These are phyloP conservation scores for Tenthredo distinguenda DNA, from an alignment of 2,888 invertebrate genomes.

Conservation along the genomic window DNA sequence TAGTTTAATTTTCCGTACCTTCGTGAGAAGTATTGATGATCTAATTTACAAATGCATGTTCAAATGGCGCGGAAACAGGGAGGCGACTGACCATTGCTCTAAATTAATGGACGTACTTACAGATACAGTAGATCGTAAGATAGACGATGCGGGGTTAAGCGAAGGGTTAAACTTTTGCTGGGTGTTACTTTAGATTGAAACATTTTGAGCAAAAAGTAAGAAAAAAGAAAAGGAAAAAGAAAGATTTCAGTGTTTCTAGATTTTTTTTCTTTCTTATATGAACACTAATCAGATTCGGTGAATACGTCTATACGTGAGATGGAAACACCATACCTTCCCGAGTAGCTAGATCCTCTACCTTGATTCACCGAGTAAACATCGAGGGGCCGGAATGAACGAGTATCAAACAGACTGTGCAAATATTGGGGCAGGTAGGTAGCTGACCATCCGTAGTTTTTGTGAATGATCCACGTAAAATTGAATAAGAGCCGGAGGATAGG, in stretches of 20 bases:
- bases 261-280: background rate
- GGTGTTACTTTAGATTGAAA: background rate
- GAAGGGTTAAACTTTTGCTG: background rate
- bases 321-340: background rate
- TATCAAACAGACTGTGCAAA: slow-evolving; percentile 26
- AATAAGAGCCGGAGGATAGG: background rate
- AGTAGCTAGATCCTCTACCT: background rate
- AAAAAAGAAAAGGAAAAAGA: too few relatives aligned
- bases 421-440: slow-evolving; percentile 24
- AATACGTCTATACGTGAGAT: background rate
- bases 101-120: background rate
- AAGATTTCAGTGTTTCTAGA: background rate
- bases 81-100: background rate
- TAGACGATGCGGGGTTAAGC: background rate
- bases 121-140: background rate
- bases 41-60: background rate
- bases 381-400: background rate
- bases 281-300: background rate
- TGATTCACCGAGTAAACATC: slow-evolving; percentile 6
- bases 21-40: background rate
- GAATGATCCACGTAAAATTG: background rate
- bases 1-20: background rate
- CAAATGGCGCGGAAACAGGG: background rate
- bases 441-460: slow-evolving; percentile 17
- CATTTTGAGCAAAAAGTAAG: background rate